Percentiles rank a stretch among this genome's conserved stretches.
Evolutionary conservation across 2,113 vertebrate genomes (phyloP).

Genomic region (Dicrurus megarhynchus): DNA sequence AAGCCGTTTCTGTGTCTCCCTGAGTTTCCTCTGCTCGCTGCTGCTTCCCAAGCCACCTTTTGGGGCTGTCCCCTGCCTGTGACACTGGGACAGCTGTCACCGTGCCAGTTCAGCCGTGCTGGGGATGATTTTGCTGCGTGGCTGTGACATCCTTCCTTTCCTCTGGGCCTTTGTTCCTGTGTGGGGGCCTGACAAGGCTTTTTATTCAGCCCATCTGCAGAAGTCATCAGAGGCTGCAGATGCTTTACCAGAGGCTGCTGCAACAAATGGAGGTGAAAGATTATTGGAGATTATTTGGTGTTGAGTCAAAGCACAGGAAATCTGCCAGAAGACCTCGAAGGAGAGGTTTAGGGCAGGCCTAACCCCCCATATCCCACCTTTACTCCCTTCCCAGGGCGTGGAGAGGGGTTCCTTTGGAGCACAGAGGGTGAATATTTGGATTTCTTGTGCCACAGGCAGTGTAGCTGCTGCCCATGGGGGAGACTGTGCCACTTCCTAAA

Average conservation of each 20-base stretch:
- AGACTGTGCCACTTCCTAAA: not conserved
- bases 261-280: not conserved
- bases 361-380: not conserved
- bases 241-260: not conserved
- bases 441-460: not conserved
- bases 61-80: not conserved
- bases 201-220: not conserved
- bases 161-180: not conserved
- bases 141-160: not conserved
- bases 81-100: not conserved
- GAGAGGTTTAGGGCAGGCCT: not conserved
- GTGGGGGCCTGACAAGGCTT: not conserved
- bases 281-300: not conserved
- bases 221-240: slow-evolving; percentile 31
- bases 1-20: not conserved
- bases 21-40: not conserved
- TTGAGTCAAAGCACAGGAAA: not conserved
- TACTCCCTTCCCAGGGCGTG: fast-evolving
- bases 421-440: fast-evolving
- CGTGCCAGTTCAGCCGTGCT: fast-evolving
- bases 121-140: fast-evolving
- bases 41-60: not conserved
- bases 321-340: not conserved
- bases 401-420: not conserved
- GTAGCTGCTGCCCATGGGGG: not conserved